phyloP scores from a whole-genome alignment of 2,888 invertebrate species.

The Trissolcus japonicus region DNA sequence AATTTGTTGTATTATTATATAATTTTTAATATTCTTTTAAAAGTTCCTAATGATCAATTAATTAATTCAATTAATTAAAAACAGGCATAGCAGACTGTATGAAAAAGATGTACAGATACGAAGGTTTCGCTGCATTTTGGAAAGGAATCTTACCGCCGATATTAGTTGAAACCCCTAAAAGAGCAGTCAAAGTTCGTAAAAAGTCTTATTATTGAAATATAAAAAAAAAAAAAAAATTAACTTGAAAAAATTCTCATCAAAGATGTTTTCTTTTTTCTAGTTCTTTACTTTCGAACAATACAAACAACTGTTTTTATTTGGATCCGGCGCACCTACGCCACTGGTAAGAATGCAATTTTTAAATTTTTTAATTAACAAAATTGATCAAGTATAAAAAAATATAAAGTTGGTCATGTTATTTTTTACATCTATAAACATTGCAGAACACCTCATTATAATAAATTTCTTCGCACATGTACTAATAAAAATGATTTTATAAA shows the following conservation, averaged over 20 bases:
- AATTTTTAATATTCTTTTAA: too few species aligned
- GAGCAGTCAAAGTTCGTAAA: conserved; percentile 86
- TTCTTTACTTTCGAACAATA: conserved; percentile 96
- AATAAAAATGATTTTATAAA: neutral
- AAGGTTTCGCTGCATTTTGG: conserved; percentile 91
- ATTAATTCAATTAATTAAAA: neutral
- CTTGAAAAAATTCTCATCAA: neutral
- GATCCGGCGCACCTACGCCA: conserved; percentile 85
- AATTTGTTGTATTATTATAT: too few species aligned
- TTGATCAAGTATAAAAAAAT: too few species aligned
- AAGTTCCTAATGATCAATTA: neutral
- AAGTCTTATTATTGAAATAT: too few species aligned
- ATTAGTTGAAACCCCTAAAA: conserved; percentile 94
- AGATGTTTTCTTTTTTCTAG: conserved; percentile 72
- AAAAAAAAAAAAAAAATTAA: conserved; percentile 7
- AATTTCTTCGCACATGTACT: too few species aligned
- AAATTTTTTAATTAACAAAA: too few species aligned
- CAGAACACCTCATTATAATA: too few species aligned
- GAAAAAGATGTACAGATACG: conserved; percentile 89
- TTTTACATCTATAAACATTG: too few species aligned
- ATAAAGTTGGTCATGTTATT: too few species aligned
- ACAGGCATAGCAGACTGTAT: conserved; percentile 91
- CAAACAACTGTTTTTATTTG: conserved; percentile 90
- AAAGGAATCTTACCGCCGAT: conserved; percentile 96
- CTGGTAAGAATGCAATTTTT: conserved; percentile 78